Evolutionary conservation across 2,888 invertebrate genomes (phyloP).

Genomic region (Sussaba pulchella): DNA sequence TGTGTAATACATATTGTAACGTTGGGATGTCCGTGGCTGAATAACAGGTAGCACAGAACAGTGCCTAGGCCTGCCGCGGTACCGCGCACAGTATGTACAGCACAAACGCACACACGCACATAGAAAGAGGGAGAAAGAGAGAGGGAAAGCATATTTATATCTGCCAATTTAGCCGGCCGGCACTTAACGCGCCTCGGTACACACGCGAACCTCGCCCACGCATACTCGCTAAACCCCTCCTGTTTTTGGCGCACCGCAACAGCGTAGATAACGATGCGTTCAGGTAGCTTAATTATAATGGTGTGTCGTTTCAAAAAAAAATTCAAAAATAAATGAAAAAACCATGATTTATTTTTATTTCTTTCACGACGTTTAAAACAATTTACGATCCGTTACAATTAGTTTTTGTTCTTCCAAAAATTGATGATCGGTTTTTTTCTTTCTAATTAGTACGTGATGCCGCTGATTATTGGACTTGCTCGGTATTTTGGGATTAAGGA

Average conservation of each 20-base stretch:
- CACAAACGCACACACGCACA: too few species aligned
- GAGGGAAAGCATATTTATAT: constrained; percentile 53
- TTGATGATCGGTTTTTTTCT: too few species aligned
- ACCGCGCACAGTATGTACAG: background rate
- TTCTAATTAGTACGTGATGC: too few species aligned
- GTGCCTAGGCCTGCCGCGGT: background rate
- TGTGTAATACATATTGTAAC: constrained; percentile 60
- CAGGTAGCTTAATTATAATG: background rate
- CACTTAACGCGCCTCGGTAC: constrained; percentile 62
- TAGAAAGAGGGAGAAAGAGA: too few species aligned
- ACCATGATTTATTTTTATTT: background rate
- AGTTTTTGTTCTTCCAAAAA: too few species aligned
- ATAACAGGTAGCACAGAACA: constrained; percentile 34
- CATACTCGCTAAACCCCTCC: background rate
- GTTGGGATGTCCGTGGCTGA: background rate
- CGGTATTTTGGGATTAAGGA: too few species aligned
- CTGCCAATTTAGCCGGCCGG: constrained; percentile 68
- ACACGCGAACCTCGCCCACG: constrained; percentile 54
- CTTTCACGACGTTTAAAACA: background rate
- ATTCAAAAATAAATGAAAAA: background rate
- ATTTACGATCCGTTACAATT: too few species aligned
- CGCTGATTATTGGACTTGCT: too few species aligned
- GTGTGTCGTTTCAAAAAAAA: background rate
- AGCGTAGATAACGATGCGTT: constrained; percentile 1
- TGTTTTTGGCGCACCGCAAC: background rate